Conservation (phyloP, 1,140 invertebrate genomes). For the Notospermus geniculatus region DNA sequence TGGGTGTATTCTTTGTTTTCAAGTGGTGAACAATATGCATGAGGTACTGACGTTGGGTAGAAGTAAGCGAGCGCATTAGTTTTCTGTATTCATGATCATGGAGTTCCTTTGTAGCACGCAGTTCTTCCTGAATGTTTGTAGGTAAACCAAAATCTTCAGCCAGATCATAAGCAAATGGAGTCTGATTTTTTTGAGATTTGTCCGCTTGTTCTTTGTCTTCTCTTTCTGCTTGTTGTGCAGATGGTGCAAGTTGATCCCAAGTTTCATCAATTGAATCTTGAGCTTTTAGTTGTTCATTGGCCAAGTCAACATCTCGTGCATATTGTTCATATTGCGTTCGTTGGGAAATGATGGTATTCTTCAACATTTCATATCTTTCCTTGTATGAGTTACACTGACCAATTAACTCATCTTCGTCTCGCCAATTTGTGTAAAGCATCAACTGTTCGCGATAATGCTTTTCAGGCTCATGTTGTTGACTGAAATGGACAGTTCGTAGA, state of each 20-base stretch:
- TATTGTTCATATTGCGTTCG: background rate
- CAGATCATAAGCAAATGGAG: constrained; percentile 15
- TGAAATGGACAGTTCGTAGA: constrained; percentile 19
- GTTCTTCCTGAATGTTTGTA: background rate
- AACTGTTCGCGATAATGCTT: constrained; percentile 21
- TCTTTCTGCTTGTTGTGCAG: background rate
- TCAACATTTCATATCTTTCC: background rate
- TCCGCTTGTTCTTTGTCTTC: constrained; percentile 6
- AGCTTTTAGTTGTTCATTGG: background rate
- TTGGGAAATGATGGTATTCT: background rate
- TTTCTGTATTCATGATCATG: background rate
- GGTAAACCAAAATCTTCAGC: constrained; percentile 19
- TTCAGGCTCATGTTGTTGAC: constrained; percentile 14
- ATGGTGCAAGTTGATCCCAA: background rate
- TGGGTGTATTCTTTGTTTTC: constrained; percentile 1
- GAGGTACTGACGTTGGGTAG: background rate
- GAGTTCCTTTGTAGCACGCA: background rate
- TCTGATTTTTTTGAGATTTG: background rate
- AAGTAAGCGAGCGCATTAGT: background rate
- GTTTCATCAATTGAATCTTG: background rate
- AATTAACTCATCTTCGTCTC: constrained; percentile 11
- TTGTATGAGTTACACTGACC: background rate
- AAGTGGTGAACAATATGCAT: constrained; percentile 5
- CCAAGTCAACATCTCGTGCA: background rate
- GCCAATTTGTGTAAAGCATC: constrained; percentile 16